A percentile compares a stretch with the other conserved stretches of the same genome.
Evolutionary conservation across 2,797 vertebrate genomes (phyloP).

Genomic region (Hydrolagus colliei): DNA sequence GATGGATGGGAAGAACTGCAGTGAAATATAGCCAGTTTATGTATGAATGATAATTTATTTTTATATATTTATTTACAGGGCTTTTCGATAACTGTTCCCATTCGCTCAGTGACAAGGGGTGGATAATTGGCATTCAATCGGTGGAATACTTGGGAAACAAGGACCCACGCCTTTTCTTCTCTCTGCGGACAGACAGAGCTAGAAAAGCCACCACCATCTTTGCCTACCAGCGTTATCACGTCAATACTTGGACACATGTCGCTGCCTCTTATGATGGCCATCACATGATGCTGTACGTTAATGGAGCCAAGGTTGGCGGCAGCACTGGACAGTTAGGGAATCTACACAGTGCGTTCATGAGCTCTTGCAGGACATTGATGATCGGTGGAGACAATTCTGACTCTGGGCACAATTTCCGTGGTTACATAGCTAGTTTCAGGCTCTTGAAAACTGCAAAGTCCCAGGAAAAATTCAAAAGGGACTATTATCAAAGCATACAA

Average conservation of each 20-base stretch:
- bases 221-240: constrained; percentile 64
- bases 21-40: background rate
- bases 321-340: constrained; percentile 67
- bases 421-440: constrained; percentile 66
- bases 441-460: constrained; percentile 65
- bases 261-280: constrained; percentile 74
- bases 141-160: constrained; percentile 58
- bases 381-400: constrained; percentile 78
- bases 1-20: too few species aligned
- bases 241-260: constrained; percentile 75
- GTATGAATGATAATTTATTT: background rate
- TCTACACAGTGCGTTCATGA: constrained; percentile 81
- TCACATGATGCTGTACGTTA: constrained; percentile 75
- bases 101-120: constrained; percentile 77
- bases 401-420: constrained; percentile 64
- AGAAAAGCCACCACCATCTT: constrained; percentile 63
- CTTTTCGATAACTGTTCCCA: constrained; percentile 93
- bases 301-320: constrained; percentile 75
- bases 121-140: constrained; percentile 80
- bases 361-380: constrained; percentile 76
- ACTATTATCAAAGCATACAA: constrained; percentile 42
- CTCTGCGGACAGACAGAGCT: constrained; percentile 78
- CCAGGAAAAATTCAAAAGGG: constrained; percentile 59
- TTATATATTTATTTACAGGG: constrained; percentile 54
- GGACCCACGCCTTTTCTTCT: constrained; percentile 86